These are phyloP conservation scores for Peucedramus taeniatus DNA, from an alignment of 2,113 vertebrate species.

Conservation along the genomic window DNA sequence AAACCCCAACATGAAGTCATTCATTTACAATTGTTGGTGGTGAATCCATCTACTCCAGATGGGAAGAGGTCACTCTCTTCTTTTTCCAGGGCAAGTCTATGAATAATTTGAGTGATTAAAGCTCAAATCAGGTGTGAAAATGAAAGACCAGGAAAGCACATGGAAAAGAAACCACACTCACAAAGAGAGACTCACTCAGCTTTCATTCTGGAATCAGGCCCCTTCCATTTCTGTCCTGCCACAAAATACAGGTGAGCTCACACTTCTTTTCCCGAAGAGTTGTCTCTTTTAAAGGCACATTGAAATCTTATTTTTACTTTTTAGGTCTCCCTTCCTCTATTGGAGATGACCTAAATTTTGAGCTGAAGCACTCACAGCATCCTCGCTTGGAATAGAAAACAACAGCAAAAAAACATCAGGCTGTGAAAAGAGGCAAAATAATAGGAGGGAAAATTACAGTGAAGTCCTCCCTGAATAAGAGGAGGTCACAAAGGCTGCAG, in stretches of 20 bases:
- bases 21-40: conserved; percentile 24
- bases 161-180: neutral
- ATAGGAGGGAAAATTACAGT: conserved; percentile 38
- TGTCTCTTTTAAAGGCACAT: conserved; percentile 20
- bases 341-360: conserved; percentile 58
- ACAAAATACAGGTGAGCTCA: neutral
- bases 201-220: neutral
- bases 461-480: conserved; percentile 24
- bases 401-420: conserved; percentile 40
- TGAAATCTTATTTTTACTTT: conserved; percentile 48
- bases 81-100: conserved; percentile 51
- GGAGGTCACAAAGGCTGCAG: conserved; percentile 24
- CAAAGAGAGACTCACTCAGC: neutral
- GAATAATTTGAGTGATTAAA: conserved; percentile 55
- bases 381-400: conserved; percentile 41
- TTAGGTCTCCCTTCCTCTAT: conserved; percentile 25
- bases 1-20: conserved; percentile 15
- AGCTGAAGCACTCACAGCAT: conserved; percentile 28
- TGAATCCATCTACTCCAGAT: conserved; percentile 40
- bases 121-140: conserved; percentile 49
- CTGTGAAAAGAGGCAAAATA: conserved; percentile 37
- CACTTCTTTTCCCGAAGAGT: neutral
- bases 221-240: neutral
- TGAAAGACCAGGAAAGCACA: neutral
- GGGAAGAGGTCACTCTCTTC: conserved; percentile 23